Base-by-base conservation (phyloP, 2,113 vertebrate species). In the Chaetodon trifascialis region DNA sequence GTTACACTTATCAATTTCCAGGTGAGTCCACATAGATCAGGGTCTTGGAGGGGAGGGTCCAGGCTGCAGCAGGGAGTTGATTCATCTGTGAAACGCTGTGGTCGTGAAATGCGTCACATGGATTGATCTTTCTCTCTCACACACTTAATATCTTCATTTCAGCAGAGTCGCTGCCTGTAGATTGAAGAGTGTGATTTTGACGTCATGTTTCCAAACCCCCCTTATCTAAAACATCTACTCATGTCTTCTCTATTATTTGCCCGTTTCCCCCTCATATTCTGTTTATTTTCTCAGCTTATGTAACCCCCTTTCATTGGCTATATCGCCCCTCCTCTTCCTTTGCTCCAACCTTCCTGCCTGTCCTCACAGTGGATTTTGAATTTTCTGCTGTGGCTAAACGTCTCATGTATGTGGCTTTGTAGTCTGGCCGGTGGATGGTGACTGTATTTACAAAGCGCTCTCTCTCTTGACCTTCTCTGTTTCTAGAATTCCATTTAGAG, bases 401-500 rank as follows among this genome's bases (percentile, higher is more conserved):
- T 77, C 46, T 86, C 79, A n/a, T 56, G 60, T 40, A 4, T 77
- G 64, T 77, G 74, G 46, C 46, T 86, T 89, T 85, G 86, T 87
- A 82, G 83, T 81, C 21, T 56, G 60, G 23, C 68, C 14, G 16
- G 77, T 83, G 86, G 74, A 83, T 70, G 65, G 77, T 65, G 75
- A 85, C 64, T 86, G 82, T 88, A 88, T 86, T 94, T 82, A 92
- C 64, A 79, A 84, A 87, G 72, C 67, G 14, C 83, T 90, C 84
- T 90, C 84, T 90, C 86, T 90, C 86, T 79, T 76, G 80, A 84
- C 86, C 87, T 97, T 96, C 80, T 98, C 94, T 93, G 42, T 97
- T 96, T 97, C 96, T 96, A 99, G 98, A 99, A 92, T 99, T 99
- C 97, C 98, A 98, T 95, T 98, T 99, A 98, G 98, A 99, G 97